Evolutionary conservation across 1,140 invertebrate species (phyloP).

Genomic region (Gonatopus flavifemur): DNA sequence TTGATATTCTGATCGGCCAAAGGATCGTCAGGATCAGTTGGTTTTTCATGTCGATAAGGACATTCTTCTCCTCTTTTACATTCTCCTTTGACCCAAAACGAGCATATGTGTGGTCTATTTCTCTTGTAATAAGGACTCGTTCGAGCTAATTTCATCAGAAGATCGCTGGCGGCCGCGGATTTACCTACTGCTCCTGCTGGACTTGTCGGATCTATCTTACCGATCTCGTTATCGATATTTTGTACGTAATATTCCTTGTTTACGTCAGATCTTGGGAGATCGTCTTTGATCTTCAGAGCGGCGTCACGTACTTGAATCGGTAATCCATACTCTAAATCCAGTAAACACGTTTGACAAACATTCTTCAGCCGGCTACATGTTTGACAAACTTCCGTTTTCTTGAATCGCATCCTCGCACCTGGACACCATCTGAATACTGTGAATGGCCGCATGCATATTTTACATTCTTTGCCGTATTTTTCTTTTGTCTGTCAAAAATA

Average conservation of each 20-base stretch:
- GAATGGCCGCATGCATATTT: conserved; percentile 97
- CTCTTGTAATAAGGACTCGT: conserved; percentile 98
- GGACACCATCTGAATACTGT: conserved; percentile 99
- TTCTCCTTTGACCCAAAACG: conserved; percentile 99
- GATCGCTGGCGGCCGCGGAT: conserved; percentile 80
- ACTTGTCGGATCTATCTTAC: conserved; percentile 63
- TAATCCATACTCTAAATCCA: conserved; percentile 97
- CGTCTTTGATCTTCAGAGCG: conserved; percentile 92
- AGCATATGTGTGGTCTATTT: conserved; percentile 98
- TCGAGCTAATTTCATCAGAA: conserved; percentile 91
- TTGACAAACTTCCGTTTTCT: conserved; percentile 99
- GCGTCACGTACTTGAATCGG: conserved; percentile 95
- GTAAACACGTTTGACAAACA: conserved; percentile 97
- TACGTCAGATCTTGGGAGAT: conserved; percentile 94
- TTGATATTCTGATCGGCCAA: conserved; percentile 99
- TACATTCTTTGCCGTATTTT: conserved; percentile 98
- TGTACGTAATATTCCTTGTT: conserved; percentile 99
- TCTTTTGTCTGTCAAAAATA: conserved; percentile 87
- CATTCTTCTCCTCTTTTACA: conserved; percentile 99
- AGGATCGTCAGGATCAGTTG: conserved; percentile 99
- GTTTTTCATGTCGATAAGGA: conserved; percentile 98
- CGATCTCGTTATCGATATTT: conserved; percentile 83
- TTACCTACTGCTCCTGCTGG: conserved; percentile 70
- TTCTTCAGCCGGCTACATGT: conserved; percentile 98
- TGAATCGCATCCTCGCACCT: conserved; percentile 97